Base-by-base conservation (phyloP, 2,888 invertebrate genomes). In the Allolobophora icterica region DNA sequence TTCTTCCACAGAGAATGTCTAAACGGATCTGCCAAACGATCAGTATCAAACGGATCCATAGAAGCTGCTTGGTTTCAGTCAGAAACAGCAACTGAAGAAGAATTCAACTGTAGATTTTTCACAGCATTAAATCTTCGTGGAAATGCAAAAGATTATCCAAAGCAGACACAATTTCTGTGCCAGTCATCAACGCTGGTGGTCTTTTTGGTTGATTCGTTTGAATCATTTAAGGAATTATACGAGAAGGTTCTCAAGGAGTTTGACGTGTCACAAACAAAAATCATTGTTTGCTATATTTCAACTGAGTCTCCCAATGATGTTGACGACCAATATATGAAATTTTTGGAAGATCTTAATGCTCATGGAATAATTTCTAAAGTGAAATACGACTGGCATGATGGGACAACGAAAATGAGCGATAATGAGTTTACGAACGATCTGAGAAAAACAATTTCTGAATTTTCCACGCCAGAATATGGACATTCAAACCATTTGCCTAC, bases 11-110 rank as follows among this genome's bases (percentile, higher is more conserved):
- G 87, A 24, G 87, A 87, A 34, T 87, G 87, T 34, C 87, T 0
- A 8, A 35, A 87, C 35, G 34, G 6, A n/a, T 87, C 87, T 34
- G 87, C 87, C 34, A 87, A 34, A 38, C 87, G 87, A 87, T 21
- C 21, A 1, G 21, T 24, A 5, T 13, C 87, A 87, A 87, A 87
- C 24, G 87, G 87, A 34, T 87, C 35, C 38, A 87, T 87, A 11
- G 87, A 87, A 34, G 87, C 38, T 24, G 87, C 87, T 34, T 87
- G 87, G 87, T 87, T 35, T 87, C 87, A 87, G 35, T 87, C 87
- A 21, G 21, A 34, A 87, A 34, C 13, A 34, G 87, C 6, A 6
- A 24, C 24, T 24, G 35, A 35, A 11, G 21, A 87, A 6, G n/a
- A 87, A 21, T 87, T 87, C 38, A 87, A 17, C 35, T 35, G 87